Conservation (phyloP, 2,888 invertebrate genomes). For the Diabrotica balteata region DNA sequence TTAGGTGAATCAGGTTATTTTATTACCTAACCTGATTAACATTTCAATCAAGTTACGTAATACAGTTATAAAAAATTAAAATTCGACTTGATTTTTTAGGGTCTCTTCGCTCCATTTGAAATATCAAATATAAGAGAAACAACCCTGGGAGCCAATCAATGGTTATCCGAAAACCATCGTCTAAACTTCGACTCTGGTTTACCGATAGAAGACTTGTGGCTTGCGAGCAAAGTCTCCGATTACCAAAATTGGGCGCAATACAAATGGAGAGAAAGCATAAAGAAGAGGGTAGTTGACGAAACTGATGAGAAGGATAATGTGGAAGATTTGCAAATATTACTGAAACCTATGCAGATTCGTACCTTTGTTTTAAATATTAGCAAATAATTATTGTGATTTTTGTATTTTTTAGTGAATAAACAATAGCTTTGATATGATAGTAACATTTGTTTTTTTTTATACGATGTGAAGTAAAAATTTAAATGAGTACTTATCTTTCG, state of each 20-base stretch:
- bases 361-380: constrained; percentile 65
- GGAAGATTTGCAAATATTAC: constrained; percentile 57
- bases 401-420: neutral
- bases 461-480: no score
- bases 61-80: no score
- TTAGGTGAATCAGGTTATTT: no score
- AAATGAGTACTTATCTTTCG: no score
- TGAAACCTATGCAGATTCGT: constrained; percentile 78
- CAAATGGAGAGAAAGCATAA: constrained; percentile 19
- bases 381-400: constrained; percentile 7
- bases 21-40: no score
- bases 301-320: constrained; percentile 28
- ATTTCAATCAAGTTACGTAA: no score
- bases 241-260: constrained; percentile 28
- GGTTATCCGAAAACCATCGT: constrained; percentile 63
- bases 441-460: no score
- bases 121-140: constrained; percentile 57
- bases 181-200: constrained; percentile 47
- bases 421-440: no score
- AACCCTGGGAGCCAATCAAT: constrained; percentile 62
- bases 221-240: constrained; percentile 21
- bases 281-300: neutral
- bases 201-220: constrained; percentile 46
- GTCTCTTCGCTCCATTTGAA: constrained; percentile 57
- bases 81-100: constrained; percentile 42